Conservation (phyloP, 2,888 invertebrate species). For the Neoascia interrupta region DNA sequence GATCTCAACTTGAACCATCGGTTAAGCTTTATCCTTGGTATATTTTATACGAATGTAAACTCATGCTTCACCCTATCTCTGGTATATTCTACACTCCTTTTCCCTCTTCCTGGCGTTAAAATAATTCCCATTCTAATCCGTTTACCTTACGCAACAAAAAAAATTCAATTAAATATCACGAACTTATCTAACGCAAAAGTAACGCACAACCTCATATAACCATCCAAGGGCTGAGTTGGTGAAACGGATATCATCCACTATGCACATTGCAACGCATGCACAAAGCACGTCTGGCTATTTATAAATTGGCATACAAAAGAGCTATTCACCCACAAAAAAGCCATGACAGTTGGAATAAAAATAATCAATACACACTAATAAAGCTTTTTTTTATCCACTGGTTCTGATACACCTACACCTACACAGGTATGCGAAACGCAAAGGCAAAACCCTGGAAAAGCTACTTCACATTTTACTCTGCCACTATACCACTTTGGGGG, state of each 20-base stretch:
- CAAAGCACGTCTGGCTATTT: conserved; percentile 21
- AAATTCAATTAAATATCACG: conserved; percentile 39
- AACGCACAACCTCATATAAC: not conserved
- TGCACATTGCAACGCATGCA: conserved; percentile 13
- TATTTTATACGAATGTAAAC: not conserved
- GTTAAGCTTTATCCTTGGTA: too few species aligned
- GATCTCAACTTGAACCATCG: too few species aligned
- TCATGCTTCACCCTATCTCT: not conserved
- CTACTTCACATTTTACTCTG: not conserved
- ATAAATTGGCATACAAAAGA: conserved; percentile 24
- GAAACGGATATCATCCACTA: too few species aligned
- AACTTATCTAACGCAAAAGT: conserved; percentile 20
- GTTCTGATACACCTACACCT: not conserved
- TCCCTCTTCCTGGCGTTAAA: not conserved
- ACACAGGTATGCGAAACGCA: conserved; percentile 4
- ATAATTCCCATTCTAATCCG: conserved; percentile 13
- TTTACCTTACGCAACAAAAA: not conserved
- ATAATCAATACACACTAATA: conserved; percentile 31
- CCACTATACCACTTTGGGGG: not conserved
- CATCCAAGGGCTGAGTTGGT: not conserved
- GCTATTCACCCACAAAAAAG: conserved; percentile 22
- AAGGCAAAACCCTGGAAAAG: conserved; percentile 36
- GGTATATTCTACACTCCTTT: not conserved
- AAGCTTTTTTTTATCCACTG: conserved; percentile 27
- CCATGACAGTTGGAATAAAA: conserved; percentile 22